These are phyloP conservation scores for Panthera tigris DNA, from an alignment of 2,113 vertebrate species.

Conservation along the genomic window DNA sequence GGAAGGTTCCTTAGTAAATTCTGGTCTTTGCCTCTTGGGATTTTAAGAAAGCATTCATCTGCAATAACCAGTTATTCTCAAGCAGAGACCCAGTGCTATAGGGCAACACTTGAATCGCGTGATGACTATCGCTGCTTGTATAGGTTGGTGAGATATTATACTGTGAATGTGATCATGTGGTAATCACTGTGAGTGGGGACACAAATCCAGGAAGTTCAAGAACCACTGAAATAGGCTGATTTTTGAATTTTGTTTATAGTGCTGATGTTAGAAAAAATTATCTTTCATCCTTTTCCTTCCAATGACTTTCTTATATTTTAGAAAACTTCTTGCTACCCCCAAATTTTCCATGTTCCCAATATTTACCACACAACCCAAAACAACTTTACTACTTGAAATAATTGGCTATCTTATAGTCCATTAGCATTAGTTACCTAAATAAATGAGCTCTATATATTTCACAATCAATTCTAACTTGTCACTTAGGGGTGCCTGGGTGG, in stretches of 20 bases:
- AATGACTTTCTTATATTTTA: background rate
- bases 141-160: background rate
- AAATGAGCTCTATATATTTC: background rate
- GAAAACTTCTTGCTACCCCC: background rate
- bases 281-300: background rate
- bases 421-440: slow-evolving; percentile 3
- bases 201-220: slow-evolving; percentile 12
- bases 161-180: background rate
- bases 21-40: background rate
- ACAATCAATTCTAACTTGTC: slow-evolving; percentile 50
- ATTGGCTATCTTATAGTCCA: background rate
- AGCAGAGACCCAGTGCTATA: background rate
- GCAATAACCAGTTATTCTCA: background rate
- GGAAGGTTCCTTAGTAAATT: background rate
- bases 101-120: background rate
- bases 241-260: background rate
- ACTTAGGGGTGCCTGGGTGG: background rate
- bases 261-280: background rate
- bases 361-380: background rate
- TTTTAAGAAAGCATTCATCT: slow-evolving; percentile 28
- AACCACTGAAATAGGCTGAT: background rate
- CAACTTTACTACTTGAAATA: background rate
- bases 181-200: background rate
- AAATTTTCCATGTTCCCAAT: background rate
- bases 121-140: background rate